Evolutionary conservation across 2,888 invertebrate species (phyloP), one percentile per base, ranked within the genome.

Genomic region (Caenorhabditis plicata): DNA sequence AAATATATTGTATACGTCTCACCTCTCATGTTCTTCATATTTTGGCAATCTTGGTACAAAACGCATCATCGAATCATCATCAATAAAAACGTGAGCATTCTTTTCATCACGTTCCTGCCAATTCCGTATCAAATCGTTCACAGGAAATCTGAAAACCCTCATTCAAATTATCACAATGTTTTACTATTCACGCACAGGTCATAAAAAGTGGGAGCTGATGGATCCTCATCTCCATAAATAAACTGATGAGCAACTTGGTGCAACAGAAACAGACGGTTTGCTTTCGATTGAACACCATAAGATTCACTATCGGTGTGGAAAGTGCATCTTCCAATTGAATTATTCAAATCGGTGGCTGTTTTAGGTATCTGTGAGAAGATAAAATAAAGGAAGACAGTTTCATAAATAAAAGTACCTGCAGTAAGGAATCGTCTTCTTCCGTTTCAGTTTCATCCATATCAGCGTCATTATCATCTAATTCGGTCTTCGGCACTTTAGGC

Each of bases 171-270:
- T n/a, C n/a, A n/a, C n/a, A n/a, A n/a, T n/a, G n/a, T n/a, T n/a
- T n/a, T n/a, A n/a, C n/a, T n/a, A n/a, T 32, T 20, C 11, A 36
- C 50, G n/a, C 23, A 57, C 57, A 48, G 22, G 7, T 58, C 36
- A 35, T 53, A 58, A 20, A 40, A 25, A 13, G 35, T 46, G 11
- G 48, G 49, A 9, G 7, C 17, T 13, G 25, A 27, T 3, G 13
- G 53, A 8, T 44, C 36, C 3, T 20, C 29, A 33, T 55, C 43
- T 9, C 64, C 56, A 44, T 71, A 53, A 8, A 73, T 62, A 38
- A 75, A 54, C 9, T 72, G 71, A 50, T 45, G 72, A 13, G 56
- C 61, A 29, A 70, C 47, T 42, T 72, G 67, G 41, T 76, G 76
- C 13, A 74, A 20, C 3, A 71, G 5, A 31, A 47, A 31, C 7